Evolutionary conservation across 2,888 invertebrate species (phyloP).

Genomic region (Drosophila sordidula): DNA sequence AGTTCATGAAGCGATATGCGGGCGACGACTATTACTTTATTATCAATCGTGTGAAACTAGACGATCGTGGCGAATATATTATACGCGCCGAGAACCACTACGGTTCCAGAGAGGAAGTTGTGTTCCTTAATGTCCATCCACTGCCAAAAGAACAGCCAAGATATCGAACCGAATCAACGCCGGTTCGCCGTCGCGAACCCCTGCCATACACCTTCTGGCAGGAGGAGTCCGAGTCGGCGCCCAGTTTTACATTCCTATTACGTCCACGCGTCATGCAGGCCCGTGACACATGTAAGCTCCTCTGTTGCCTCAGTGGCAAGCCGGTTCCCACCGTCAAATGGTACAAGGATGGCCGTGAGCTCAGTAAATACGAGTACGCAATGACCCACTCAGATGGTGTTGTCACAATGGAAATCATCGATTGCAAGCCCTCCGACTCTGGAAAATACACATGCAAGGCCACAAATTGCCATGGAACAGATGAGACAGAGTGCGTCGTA

Average conservation of each 20-base stretch:
- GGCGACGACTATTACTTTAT: constrained; percentile 99
- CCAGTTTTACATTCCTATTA: constrained; percentile 98
- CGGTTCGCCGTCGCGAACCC: constrained; percentile 92
- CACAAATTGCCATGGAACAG: constrained; percentile 96
- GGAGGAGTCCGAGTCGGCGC: constrained; percentile 96
- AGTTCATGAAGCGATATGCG: constrained; percentile 99
- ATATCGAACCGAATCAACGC: constrained; percentile 88
- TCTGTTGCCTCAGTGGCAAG: constrained; percentile 97
- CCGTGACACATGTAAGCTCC: constrained; percentile 97
- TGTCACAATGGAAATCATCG: constrained; percentile 97
- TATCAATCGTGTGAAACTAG: constrained; percentile 97
- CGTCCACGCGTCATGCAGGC: constrained; percentile 99
- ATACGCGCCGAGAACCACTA: constrained; percentile 98
- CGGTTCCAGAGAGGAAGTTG: constrained; percentile 97
- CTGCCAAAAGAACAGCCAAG: constrained; percentile 84
- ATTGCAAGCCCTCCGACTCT: constrained; percentile 97
- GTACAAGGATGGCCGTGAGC: constrained; percentile 96
- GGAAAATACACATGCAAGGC: constrained; percentile 98
- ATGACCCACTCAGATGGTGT: constrained; percentile 97
- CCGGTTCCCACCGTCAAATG: constrained; percentile 97
- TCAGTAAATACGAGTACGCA: constrained; percentile 95
- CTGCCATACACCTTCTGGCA: constrained; percentile 95
- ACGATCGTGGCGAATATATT: constrained; percentile 98
- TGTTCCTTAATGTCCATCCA: constrained; percentile 98
- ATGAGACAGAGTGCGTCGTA: constrained; percentile 97